Conservation (phyloP, 2,797 vertebrate genomes). For the Vireo griseus region DNA sequence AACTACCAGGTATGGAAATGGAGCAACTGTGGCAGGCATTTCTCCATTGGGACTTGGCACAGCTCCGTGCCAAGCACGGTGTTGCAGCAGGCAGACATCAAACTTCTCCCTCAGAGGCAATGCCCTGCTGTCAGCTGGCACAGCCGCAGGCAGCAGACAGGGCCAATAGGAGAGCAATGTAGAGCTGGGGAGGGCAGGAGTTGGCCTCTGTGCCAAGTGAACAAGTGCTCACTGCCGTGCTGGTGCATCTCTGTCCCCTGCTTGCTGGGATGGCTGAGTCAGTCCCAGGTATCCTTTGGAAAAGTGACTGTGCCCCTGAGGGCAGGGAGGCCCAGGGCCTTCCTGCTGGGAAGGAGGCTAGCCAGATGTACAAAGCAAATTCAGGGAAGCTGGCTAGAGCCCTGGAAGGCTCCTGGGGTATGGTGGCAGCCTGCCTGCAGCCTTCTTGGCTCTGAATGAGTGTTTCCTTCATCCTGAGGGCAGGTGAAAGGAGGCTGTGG, state of each 20-base stretch:
- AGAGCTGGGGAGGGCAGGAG: neutral
- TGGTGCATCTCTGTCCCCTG: neutral
- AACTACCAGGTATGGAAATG: constrained; percentile 76
- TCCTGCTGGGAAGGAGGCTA: constrained; percentile 28
- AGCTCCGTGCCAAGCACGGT: neutral
- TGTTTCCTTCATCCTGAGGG: neutral
- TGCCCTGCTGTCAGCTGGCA: constrained; percentile 12
- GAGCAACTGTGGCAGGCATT: neutral
- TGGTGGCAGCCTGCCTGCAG: constrained; percentile 11
- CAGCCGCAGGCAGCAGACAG: neutral
- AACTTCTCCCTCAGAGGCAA: neutral
- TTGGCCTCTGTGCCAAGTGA: neutral
- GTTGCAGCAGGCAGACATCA: neutral
- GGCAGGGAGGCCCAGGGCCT: neutral
- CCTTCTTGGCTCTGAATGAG: neutral
- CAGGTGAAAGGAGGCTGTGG: neutral
- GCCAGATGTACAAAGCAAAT: constrained; percentile 47
- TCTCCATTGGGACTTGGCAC: neutral
- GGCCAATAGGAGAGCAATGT: neutral
- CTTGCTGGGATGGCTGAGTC: neutral
- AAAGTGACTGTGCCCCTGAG: neutral
- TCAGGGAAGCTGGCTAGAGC: neutral
- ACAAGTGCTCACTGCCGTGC: neutral
- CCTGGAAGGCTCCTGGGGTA: neutral
- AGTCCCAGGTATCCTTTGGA: neutral